phyloP scores from a whole-genome alignment of 2,888 invertebrate genomes.

The Notocelia uddmanniana region DNA sequence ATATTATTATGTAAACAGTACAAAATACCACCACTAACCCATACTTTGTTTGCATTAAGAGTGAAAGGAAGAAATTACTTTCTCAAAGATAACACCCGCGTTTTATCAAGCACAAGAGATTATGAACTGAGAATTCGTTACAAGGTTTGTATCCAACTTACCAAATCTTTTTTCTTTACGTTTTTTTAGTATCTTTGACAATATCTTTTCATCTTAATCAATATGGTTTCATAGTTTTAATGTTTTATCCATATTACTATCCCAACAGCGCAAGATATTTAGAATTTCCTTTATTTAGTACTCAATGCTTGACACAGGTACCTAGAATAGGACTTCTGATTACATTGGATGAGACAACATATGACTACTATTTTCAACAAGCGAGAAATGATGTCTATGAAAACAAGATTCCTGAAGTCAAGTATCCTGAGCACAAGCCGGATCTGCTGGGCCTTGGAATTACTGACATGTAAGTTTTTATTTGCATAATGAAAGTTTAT shows the following conservation, averaged over 20 bases:
- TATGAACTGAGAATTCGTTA: conserved; percentile 93
- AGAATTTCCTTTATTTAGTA: neutral
- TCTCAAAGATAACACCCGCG: conserved; percentile 87
- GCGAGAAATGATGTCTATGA: conserved; percentile 92
- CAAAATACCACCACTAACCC: conserved; percentile 90
- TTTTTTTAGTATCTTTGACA: neutral
- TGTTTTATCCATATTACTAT: neutral
- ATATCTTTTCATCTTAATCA: neutral
- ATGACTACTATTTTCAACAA: conserved; percentile 95
- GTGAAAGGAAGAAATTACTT: conserved; percentile 88
- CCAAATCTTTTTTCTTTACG: neutral
- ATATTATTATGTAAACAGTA: conserved; percentile 89
- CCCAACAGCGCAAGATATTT: neutral
- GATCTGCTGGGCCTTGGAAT: conserved; percentile 94
- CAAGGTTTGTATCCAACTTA: conserved; percentile 80
- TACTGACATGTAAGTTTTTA: conserved; percentile 91
- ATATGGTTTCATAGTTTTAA: neutral
- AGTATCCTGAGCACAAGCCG: conserved; percentile 91
- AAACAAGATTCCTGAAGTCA: conserved; percentile 92
- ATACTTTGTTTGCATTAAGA: conserved; percentile 92
- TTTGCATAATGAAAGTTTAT: neutral
- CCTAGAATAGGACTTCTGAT: conserved; percentile 87
- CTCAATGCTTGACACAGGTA: conserved; percentile 67
- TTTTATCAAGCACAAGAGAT: conserved; percentile 79
- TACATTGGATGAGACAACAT: conserved; percentile 90